Evolutionary conservation across 2,888 invertebrate species (phyloP).

Genomic region (Anagyrus pseudococci): DNA sequence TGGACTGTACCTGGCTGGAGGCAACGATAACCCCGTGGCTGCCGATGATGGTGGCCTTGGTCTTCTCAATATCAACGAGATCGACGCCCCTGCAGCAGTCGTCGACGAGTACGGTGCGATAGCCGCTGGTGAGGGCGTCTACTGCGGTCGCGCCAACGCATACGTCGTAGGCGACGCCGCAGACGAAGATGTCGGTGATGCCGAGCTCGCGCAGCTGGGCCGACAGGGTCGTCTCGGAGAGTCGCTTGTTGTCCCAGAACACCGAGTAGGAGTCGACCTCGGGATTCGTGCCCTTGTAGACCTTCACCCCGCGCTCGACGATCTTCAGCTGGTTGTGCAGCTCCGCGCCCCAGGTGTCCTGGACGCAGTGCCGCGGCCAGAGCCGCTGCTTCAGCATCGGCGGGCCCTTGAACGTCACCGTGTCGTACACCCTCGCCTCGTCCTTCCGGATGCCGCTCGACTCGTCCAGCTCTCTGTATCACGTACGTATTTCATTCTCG

Average conservation of each 20-base stretch:
- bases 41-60: constrained; percentile 76
- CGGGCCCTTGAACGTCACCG: constrained; percentile 89
- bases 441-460: constrained; percentile 62
- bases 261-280: constrained; percentile 98
- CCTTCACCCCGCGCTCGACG: constrained; percentile 77
- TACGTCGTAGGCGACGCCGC: constrained; percentile 94
- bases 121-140: constrained; percentile 89
- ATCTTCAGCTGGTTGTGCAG: constrained; percentile 89
- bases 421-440: constrained; percentile 84
- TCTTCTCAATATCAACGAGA: constrained; percentile 82
- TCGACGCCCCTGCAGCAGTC: constrained; percentile 92
- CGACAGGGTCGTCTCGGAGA: constrained; percentile 84
- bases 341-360: constrained; percentile 94
- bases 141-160: constrained; percentile 92
- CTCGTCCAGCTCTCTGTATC: constrained; percentile 52
- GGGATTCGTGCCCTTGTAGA: constrained; percentile 92
- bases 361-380: constrained; percentile 97
- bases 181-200: constrained; percentile 91
- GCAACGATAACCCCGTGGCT: constrained; percentile 83
- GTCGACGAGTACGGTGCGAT: constrained; percentile 86
- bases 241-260: constrained; percentile 96
- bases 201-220: constrained; percentile 79
- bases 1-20: constrained; percentile 80
- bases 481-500: not conserved
- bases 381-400: constrained; percentile 86